Percentiles rank a stretch among this genome's conserved stretches.
Evolutionary conservation across 1,140 invertebrate genomes (phyloP).

Genomic region (Neotoxoptera formosana): DNA sequence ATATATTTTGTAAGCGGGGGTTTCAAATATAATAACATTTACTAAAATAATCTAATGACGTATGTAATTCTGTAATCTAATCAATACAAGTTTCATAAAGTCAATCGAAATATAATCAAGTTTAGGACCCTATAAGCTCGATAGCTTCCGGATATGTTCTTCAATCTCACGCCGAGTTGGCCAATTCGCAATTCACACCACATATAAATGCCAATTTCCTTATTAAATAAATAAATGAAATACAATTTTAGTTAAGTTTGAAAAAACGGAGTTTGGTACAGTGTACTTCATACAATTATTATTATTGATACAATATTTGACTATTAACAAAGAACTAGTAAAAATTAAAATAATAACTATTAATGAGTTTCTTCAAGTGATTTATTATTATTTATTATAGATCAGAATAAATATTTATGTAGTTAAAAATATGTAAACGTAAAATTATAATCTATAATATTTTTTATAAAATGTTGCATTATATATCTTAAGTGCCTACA

Average conservation of each 20-base stretch:
- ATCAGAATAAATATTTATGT: background rate
- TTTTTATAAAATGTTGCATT: background rate
- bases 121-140: background rate
- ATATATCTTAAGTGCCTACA: background rate
- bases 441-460: background rate
- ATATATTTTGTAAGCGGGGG: background rate
- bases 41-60: slow-evolving; percentile 7
- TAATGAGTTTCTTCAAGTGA: background rate
- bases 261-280: background rate
- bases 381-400: background rate
- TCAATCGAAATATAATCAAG: slow-evolving; percentile 41
- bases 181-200: background rate
- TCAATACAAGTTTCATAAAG: slow-evolving; percentile 22
- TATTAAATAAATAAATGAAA: background rate
- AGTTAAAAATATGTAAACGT: background rate
- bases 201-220: background rate
- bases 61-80: slow-evolving; percentile 36
- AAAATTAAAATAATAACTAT: background rate
- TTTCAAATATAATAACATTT: slow-evolving; percentile 16
- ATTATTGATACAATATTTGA: background rate
- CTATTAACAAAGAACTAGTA: background rate
- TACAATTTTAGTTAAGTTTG: background rate
- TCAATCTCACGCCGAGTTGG: background rate
- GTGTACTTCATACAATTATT: background rate
- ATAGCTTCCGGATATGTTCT: slow-evolving; percentile 22